A percentile compares a stretch with the other conserved stretches of the same genome.
Evolutionary conservation across 2,797 vertebrate genomes (phyloP).

Genomic region (Danio tinwini): DNA sequence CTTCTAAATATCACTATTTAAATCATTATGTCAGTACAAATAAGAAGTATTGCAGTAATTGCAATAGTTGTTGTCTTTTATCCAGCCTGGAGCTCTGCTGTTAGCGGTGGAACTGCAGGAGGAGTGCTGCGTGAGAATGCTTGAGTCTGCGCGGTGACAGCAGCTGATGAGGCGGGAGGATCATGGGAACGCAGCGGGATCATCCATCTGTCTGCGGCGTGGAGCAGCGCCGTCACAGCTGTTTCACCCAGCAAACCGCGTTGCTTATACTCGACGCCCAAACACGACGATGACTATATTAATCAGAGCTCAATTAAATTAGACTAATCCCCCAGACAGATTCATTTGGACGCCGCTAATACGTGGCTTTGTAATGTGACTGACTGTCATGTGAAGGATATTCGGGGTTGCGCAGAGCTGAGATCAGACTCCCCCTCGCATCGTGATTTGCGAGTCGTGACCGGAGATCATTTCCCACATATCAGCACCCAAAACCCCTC

Average conservation of each 20-base stretch:
- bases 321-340: not conserved
- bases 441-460: slow-evolving; percentile 40
- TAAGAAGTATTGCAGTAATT: not conserved
- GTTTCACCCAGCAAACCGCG: not conserved
- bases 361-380: not conserved
- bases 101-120: not conserved
- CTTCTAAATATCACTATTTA: too few species aligned
- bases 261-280: not conserved
- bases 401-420: not conserved
- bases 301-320: not conserved
- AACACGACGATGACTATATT: not conserved
- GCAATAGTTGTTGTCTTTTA: not conserved
- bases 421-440: slow-evolving; percentile 22
- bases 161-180: slow-evolving; percentile 2
- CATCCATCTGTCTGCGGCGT: slow-evolving; percentile 40
- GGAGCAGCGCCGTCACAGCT: slow-evolving; percentile 34
- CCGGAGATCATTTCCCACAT: slow-evolving; percentile 15
- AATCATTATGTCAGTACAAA: too few species aligned
- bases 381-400: not conserved
- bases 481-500: not conserved
- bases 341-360: not conserved
- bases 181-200: slow-evolving; percentile 27
- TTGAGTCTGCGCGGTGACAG: slow-evolving; percentile 11
- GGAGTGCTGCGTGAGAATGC: slow-evolving; percentile 17
- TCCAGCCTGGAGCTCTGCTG: not conserved